phyloP scores from a whole-genome alignment of 1,140 invertebrate genomes.

The Vollenhovia emeryi region DNA sequence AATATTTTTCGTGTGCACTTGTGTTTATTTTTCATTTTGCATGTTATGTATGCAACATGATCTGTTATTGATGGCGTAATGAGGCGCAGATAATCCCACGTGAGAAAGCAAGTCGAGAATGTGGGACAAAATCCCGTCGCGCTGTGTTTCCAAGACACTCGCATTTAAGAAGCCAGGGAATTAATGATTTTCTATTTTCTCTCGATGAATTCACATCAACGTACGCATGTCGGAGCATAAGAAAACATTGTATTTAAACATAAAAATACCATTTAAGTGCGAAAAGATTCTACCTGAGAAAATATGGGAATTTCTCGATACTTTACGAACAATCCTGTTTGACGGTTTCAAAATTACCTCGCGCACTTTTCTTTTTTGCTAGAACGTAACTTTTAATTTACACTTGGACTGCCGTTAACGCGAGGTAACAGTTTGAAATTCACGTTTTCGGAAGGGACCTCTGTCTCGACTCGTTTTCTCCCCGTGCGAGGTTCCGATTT shows the following conservation, averaged over 20 bases:
- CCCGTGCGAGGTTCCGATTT: neutral
- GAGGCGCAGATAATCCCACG: neutral
- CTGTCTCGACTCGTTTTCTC: neutral
- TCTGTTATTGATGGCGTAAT: conserved; percentile 3
- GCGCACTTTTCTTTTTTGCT: too few relatives aligned
- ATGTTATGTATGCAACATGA: neutral
- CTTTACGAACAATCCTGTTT: neutral
- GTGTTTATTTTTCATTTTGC: too few relatives aligned
- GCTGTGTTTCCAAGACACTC: neutral
- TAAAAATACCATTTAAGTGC: neutral
- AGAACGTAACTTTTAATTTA: neutral
- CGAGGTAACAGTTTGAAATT: neutral
- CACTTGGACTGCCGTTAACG: neutral
- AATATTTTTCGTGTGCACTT: too few relatives aligned
- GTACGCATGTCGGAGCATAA: neutral
- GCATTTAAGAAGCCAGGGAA: too few relatives aligned
- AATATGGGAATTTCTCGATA: neutral
- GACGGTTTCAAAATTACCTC: neutral
- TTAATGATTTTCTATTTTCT: too few relatives aligned
- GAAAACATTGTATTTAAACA: neutral
- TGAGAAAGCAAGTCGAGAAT: neutral
- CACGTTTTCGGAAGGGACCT: neutral
- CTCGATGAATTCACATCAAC: neutral
- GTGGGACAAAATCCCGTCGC: neutral
- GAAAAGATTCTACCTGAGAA: neutral